Percentiles rank a stretch among this genome's conserved stretches.
phyloP scores from a whole-genome alignment of 2,113 vertebrate genomes.

The Pygoscelis adeliae region DNA sequence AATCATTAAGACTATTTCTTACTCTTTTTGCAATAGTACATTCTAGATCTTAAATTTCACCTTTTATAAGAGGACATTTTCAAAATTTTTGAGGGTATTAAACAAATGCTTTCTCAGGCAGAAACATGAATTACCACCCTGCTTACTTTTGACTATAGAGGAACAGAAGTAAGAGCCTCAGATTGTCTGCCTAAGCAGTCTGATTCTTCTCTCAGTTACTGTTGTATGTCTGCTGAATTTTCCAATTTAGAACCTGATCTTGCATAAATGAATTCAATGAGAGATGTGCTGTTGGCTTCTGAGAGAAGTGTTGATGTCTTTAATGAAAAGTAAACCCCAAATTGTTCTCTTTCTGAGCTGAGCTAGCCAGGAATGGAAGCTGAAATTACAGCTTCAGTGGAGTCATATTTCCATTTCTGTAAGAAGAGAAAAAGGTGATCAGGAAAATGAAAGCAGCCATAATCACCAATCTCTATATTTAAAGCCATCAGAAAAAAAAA shows the following conservation, averaged over 20 bases:
- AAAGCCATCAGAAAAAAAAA: not conserved
- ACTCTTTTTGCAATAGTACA: not conserved
- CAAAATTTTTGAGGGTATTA: not conserved
- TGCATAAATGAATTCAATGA: not conserved
- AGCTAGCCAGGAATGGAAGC: not conserved
- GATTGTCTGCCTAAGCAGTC: not conserved
- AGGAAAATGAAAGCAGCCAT: not conserved
- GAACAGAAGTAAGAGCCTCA: not conserved
- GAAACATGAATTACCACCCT: not conserved
- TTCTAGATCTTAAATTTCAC: not conserved
- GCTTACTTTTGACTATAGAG: not conserved
- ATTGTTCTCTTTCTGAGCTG: not conserved
- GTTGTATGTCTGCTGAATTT: not conserved
- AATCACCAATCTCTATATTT: not conserved
- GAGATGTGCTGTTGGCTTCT: not conserved
- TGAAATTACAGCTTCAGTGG: conserved; percentile 12
- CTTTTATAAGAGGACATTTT: not conserved
- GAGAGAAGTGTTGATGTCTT: not conserved
- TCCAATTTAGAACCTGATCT: not conserved
- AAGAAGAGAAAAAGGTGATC: not conserved
- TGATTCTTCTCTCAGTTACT: not conserved
- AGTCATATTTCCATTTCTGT: not conserved
- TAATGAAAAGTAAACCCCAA: not conserved
- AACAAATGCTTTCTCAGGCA: not conserved
- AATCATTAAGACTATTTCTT: not conserved